Evolutionary conservation across 1,140 invertebrate genomes (phyloP), one percentile per base, ranked within the genome.

Genomic region (Ylistrum balloti): DNA sequence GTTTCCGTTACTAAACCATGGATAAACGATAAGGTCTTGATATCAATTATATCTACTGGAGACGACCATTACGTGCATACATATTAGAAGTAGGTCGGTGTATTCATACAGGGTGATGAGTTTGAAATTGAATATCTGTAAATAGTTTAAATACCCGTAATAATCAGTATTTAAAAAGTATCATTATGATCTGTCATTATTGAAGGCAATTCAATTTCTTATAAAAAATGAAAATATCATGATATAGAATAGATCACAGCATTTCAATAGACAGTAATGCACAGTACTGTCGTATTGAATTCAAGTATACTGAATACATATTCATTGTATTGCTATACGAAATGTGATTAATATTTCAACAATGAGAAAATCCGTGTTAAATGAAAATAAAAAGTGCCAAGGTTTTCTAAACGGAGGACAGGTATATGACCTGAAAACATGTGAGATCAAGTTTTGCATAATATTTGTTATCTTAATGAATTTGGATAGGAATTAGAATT

Each of bases 121-220:
- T 74, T 74, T 74, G n/a, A 74, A 74, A 74, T 74, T 74, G 22
- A 74, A 74, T 74, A 74, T 74, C 5, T 74, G n/a, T 74, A 74
- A 3, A 74, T 28, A 74, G 1, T 5, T n/a, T n/a, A 74, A n/a
- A 74, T 74, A 74, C 28, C 28, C 28, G 56, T 28, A 5, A 7
- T 7, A 1, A 74, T 74, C 56, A 28, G 41, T 45, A 45, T 17
- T 45, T 11, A 28, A 74, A 28, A 74, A 28, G 56, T 2, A 1
- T 11, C 28, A n/a, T 74, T 74, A 28, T 74, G 22, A 74, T 28
- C 22, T 74, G 41, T 74, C 22, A 74, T 11, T 11, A 74, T 74
- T 74, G n/a, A n/a, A 74, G 28, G 5, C 28, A 74, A 28, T 74
- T 74, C 15, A 74, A 74, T 5, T 28, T 28, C 56, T 74, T 74